Percentiles rank a stretch among this genome's conserved stretches.
Evolutionary conservation across 2,888 invertebrate species (phyloP).

Genomic region (Bursaphelenchus okinawaensis): DNA sequence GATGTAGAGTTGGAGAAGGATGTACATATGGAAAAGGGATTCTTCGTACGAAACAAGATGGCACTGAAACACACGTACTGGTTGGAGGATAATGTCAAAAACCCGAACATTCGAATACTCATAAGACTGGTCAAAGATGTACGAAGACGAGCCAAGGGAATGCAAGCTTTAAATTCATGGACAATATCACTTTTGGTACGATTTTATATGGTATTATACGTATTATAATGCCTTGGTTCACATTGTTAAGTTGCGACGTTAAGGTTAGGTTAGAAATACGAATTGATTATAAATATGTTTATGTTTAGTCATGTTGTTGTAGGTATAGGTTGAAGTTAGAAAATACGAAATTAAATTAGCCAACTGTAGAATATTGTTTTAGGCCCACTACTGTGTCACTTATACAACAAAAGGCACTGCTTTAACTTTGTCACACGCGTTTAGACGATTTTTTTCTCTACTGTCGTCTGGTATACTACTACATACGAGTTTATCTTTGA

Average conservation of each 20-base stretch:
- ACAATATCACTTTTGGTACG: constrained; percentile 74
- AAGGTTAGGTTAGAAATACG: too few species aligned
- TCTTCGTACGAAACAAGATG: not conserved
- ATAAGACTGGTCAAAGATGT: constrained; percentile 89
- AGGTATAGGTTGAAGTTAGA: too few species aligned
- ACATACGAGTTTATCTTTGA: constrained; percentile 70
- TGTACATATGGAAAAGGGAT: not conserved
- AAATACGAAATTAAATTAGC: too few species aligned
- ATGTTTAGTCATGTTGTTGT: too few species aligned
- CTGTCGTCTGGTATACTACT: constrained; percentile 88
- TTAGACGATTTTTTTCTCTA: constrained; percentile 78
- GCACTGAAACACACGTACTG: constrained; percentile 91
- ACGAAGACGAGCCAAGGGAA: constrained; percentile 78
- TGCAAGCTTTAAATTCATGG: constrained; percentile 88
- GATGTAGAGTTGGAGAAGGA: not conserved
- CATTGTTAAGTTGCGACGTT: too few species aligned
- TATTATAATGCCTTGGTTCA: too few species aligned
- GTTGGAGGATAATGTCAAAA: constrained; percentile 96
- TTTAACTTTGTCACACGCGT: constrained; percentile 83
- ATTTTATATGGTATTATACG: not conserved
- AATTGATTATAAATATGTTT: too few species aligned
- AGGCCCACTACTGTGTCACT: constrained; percentile 69
- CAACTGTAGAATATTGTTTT: too few species aligned
- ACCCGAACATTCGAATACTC: constrained; percentile 67
- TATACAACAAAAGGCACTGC: constrained; percentile 70